These are phyloP conservation scores for Acromyrmex echinatior DNA, from an alignment of 1,140 invertebrate species.

Conservation along the genomic window DNA sequence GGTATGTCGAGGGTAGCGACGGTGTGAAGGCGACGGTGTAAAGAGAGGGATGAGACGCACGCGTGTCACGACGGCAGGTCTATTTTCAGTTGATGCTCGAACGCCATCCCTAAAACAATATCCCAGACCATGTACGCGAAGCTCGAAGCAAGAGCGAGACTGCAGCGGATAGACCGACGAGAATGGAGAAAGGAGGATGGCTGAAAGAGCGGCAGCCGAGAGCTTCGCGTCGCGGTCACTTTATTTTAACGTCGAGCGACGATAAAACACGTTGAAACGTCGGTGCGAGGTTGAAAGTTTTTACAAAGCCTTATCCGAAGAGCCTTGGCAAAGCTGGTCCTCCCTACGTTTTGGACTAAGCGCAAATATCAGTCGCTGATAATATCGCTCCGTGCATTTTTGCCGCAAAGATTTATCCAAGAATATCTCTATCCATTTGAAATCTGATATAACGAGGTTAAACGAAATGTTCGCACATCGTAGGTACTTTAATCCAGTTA, in stretches of 20 bases:
- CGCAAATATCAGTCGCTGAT: slow-evolving; percentile 39
- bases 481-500: slow-evolving; percentile 59
- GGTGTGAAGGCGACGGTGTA: slow-evolving; percentile 56
- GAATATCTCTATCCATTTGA: slow-evolving; percentile 45
- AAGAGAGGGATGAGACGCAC: slow-evolving; percentile 40
- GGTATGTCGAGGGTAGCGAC: slow-evolving; percentile 22
- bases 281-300: slow-evolving; percentile 32
- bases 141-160: slow-evolving; percentile 30
- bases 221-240: slow-evolving; percentile 55
- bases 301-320: slow-evolving; percentile 52
- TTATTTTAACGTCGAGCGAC: slow-evolving; percentile 54
- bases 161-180: slow-evolving; percentile 18
- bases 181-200: slow-evolving; percentile 29
- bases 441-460: slow-evolving; percentile 57
- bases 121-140: slow-evolving; percentile 39
- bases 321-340: not conserved
- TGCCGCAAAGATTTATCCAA: not conserved
- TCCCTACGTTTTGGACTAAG: slow-evolving; percentile 1
- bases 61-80: slow-evolving; percentile 61
- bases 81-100: slow-evolving; percentile 74
- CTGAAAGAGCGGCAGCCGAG: slow-evolving; percentile 31
- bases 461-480: slow-evolving; percentile 42
- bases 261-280: slow-evolving; percentile 52
- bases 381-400: slow-evolving; percentile 35
- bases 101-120: slow-evolving; percentile 76